Evolutionary conservation across 1,140 invertebrate species (phyloP), one percentile per base, ranked within the genome.

Genomic region (Drosophila gunungcola): DNA sequence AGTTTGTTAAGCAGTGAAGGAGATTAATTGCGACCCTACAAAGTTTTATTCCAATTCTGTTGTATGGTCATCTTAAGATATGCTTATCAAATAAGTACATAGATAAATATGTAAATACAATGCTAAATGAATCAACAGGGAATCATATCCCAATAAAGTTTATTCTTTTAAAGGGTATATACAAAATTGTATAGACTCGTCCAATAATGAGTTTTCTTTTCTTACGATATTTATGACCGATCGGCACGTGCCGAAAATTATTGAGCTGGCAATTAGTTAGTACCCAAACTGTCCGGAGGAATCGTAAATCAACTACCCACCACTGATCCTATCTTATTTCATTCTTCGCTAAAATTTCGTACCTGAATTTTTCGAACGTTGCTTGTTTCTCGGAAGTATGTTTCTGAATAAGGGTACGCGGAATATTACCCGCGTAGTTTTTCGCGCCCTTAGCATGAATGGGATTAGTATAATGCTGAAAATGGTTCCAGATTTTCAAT

Each of bases 381-480:
- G 0, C 41, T 25, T 5, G 9, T 39, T 85, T 73, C 49, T 13
- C 29, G 56, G 48, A 85, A 82, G 27, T 53, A 13, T 25, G 12
- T 61, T 21, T 21, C 12, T 42, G 12, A 13, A 25, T 38, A 12
- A 12, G 34, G 49, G 3, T 72, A 54, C 62, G 34, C 46, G 12
- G 78, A 82, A 85, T 86, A 78, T 74, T 62, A 43, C 76, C 55
- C 53, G 65, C 45, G 21, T 42, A 16, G 46, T 27, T 57, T 65
- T 76, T 45, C 62, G 13, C 25, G 39, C 53, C 54, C 54, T 70
- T 58, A 62, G 16, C 68, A 86, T 82, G 69, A 85, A 82, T 86
- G 78, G 69, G 83, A 86, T 78, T 67, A 72, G 52, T 45, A 61
- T 68, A 68, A 77, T 29, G 34, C 25, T 57, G 65, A 52, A 67